Evolutionary conservation across 2,113 vertebrate genomes (phyloP).

Genomic region (Microtus richardsoni): DNA sequence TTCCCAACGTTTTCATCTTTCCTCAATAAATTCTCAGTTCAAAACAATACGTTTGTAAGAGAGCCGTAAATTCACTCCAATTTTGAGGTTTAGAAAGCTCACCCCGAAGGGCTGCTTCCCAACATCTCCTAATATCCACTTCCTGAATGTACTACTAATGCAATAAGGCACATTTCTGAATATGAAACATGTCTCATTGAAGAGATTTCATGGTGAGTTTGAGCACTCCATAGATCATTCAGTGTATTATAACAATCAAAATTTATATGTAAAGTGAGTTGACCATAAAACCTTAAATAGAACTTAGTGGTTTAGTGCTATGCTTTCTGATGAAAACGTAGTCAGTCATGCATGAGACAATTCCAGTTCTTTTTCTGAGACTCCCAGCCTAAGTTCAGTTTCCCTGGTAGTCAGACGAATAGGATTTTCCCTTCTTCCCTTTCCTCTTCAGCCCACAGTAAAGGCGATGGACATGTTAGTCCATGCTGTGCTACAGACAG

Average conservation of each 20-base stretch:
- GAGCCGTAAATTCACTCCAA: conserved; percentile 5
- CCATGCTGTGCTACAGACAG: background rate
- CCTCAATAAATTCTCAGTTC: conserved; percentile 16
- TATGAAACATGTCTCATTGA: conserved; percentile 47
- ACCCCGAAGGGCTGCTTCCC: conserved; percentile 45
- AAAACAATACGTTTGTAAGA: conserved; percentile 37
- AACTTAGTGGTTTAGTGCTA: conserved; percentile 27
- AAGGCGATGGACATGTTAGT: background rate
- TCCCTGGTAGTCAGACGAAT: conserved; percentile 6
- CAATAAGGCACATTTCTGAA: conserved; percentile 24
- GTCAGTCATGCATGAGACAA: background rate
- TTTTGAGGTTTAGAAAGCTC: conserved; percentile 33
- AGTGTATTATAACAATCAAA: background rate
- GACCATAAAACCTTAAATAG: conserved; percentile 46
- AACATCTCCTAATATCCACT: conserved; percentile 13
- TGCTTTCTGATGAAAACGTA: background rate
- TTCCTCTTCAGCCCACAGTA: background rate
- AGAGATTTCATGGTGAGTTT: conserved; percentile 28
- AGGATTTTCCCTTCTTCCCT: background rate
- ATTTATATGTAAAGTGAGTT: conserved; percentile 39
- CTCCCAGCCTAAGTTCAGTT: conserved; percentile 18
- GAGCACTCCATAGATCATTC: background rate
- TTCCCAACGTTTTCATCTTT: background rate
- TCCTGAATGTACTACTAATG: background rate
- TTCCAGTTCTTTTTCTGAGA: background rate